Conservation (phyloP, 2,113 vertebrate genomes). For the Corydoras maculifer region DNA sequence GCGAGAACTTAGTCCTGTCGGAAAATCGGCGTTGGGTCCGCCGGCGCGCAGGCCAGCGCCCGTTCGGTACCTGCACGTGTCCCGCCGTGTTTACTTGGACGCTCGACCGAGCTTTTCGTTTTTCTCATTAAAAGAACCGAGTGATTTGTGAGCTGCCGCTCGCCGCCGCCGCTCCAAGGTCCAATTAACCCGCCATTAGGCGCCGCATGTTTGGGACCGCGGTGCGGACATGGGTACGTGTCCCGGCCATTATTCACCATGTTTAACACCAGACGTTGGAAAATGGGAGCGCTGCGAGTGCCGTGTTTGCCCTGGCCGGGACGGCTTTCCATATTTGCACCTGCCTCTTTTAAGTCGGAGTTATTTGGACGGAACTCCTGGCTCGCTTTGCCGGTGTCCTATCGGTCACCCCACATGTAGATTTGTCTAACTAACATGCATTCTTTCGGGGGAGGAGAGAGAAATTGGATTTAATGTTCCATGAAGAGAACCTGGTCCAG, state of each 20-base stretch:
- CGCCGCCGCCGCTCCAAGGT: constrained; percentile 42
- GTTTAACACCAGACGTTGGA: constrained; percentile 7
- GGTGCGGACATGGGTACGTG: constrained; percentile 43
- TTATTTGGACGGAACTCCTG: constrained; percentile 2
- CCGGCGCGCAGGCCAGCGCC: constrained; percentile 39
- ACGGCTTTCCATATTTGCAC: constrained; percentile 13
- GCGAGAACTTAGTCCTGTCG: constrained; percentile 56
- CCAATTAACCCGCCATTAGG: constrained; percentile 45
- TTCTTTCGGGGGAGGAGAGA: constrained; percentile 14
- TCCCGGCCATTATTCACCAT: constrained; percentile 34
- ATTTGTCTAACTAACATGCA: constrained; percentile 25
- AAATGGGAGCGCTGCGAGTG: constrained; percentile 17
- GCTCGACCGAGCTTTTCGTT: constrained; percentile 24
- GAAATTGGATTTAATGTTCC: constrained; percentile 32
- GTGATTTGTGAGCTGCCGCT: constrained; percentile 43
- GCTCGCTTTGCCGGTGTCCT: constrained; percentile 5
- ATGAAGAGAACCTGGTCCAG: constrained; percentile 38
- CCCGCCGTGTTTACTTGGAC: constrained; percentile 37
- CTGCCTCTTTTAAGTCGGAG: constrained; percentile 15
- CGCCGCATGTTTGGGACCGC: constrained; percentile 36
- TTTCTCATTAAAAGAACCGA: constrained; percentile 17
- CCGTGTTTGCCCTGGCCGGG: neutral
- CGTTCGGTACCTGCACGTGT: constrained; percentile 24
- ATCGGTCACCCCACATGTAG: constrained; percentile 17
- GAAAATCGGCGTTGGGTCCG: constrained; percentile 55